These are phyloP conservation scores for Tetraodon nigroviridis DNA, from an alignment of 2,113 vertebrate species.

Conservation along the genomic window DNA sequence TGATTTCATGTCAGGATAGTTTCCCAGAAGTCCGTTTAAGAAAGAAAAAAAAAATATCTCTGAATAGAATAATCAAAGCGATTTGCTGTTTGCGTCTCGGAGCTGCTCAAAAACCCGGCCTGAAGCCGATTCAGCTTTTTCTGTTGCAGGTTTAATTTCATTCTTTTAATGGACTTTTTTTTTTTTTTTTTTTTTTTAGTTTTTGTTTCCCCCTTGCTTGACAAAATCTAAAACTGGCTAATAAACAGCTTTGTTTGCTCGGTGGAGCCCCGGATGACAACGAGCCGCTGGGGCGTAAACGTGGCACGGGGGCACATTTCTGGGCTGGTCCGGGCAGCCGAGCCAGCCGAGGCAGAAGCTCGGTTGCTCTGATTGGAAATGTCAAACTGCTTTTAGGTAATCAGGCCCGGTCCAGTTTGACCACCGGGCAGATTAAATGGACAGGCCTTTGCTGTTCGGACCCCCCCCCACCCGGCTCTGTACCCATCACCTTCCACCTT, in stretches of 20 bases:
- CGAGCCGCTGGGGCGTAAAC: not conserved
- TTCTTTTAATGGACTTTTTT: too few species aligned
- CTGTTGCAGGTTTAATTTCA: too few species aligned
- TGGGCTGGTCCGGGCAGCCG: not conserved
- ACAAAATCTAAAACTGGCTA: not conserved
- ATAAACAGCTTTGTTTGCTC: not conserved
- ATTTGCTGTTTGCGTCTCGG: too few species aligned
- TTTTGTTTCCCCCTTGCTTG: not conserved
- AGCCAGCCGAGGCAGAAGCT: not conserved
- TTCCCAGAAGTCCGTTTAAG: not conserved
- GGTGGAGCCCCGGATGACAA: not conserved
- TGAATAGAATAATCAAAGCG: not conserved
- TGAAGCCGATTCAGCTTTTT: not conserved
- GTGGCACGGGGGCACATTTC: not conserved
- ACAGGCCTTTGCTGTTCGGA: too few species aligned
- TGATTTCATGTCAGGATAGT: slow-evolving; percentile 31
- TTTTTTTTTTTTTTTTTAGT: too few species aligned
- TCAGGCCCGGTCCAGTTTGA: not conserved
- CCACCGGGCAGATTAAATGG: too few species aligned
- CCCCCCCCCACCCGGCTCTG: too few species aligned
- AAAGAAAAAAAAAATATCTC: too few species aligned
- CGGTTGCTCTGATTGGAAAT: not conserved
- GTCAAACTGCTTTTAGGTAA: not conserved
- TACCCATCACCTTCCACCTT: not conserved
- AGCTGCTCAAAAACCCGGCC: not conserved